Percentiles rank a stretch among this genome's conserved stretches.
These are phyloP conservation scores for Phyllotreta striolata DNA, from an alignment of 2,888 invertebrate species.

Conservation along the genomic window DNA sequence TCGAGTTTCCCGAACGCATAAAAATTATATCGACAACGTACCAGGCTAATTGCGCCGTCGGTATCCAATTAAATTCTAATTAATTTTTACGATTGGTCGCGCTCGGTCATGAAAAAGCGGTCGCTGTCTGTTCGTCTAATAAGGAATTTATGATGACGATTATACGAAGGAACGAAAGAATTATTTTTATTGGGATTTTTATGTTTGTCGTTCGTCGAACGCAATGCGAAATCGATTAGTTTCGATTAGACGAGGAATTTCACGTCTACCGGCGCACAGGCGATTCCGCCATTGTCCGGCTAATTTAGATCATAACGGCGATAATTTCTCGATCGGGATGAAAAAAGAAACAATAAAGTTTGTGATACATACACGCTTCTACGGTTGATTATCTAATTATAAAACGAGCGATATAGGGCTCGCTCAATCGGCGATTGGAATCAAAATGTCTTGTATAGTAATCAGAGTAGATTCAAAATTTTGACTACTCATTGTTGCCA, in stretches of 20 bases:
- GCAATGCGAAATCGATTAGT: too few relatives aligned
- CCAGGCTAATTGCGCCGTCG: conserved; percentile 16
- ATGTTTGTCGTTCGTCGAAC: too few relatives aligned
- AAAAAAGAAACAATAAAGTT: not conserved
- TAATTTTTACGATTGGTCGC: conserved; percentile 19
- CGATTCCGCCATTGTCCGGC: not conserved
- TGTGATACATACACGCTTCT: not conserved
- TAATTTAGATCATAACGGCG: conserved; percentile 2
- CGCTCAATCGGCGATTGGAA: too few relatives aligned
- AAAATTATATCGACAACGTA: conserved; percentile 19
- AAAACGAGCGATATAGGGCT: too few relatives aligned
- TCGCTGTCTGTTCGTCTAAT: conserved; percentile 7
- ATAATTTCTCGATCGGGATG: conserved; percentile 2
- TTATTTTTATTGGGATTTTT: too few relatives aligned
- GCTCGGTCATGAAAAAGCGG: conserved; percentile 6
- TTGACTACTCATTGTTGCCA: too few relatives aligned
- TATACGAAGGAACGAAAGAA: too few relatives aligned
- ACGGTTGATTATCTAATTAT: not conserved
- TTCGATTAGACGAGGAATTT: not conserved
- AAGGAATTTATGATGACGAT: conserved; percentile 26
- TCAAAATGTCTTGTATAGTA: too few relatives aligned
- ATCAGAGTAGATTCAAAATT: too few relatives aligned
- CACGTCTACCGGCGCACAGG: not conserved
- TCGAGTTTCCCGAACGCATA: conserved; percentile 25
- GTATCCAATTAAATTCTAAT: conserved; percentile 28